phyloP scores from a whole-genome alignment of 2,113 vertebrate genomes.

The Rhynchomys soricoides region DNA sequence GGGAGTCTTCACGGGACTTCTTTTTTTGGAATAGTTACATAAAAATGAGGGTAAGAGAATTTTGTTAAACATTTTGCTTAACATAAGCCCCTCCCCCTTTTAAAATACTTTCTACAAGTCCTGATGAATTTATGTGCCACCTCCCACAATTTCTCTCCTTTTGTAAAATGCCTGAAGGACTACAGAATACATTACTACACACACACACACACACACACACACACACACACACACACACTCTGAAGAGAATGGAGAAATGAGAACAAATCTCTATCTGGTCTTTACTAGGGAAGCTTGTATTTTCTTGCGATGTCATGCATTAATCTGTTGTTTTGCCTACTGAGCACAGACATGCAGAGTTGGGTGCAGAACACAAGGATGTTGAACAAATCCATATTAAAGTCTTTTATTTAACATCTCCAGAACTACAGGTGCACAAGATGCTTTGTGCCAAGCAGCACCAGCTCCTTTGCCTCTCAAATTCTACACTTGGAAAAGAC shows the following conservation, averaged over 20 bases:
- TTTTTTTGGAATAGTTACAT: constrained; percentile 39
- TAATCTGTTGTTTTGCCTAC: background rate
- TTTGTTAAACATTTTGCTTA: constrained; percentile 53
- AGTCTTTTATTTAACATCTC: constrained; percentile 7
- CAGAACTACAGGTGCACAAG: background rate
- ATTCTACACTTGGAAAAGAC: background rate
- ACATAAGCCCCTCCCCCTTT: background rate
- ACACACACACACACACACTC: background rate
- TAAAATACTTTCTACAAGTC: background rate
- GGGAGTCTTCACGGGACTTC: background rate
- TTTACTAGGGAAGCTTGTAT: background rate
- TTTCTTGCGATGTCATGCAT: background rate
- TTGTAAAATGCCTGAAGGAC: background rate
- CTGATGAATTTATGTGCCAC: constrained; percentile 39
- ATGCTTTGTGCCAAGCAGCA: background rate
- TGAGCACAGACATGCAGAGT: background rate
- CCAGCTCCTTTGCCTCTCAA: background rate
- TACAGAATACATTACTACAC: background rate
- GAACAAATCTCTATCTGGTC: background rate
- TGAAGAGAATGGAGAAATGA: background rate
- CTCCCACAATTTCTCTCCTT: background rate
- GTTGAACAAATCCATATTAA: background rate
- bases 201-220: background rate
- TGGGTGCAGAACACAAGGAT: background rate
- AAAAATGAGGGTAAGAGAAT: constrained; percentile 34